phyloP scores from a whole-genome alignment of 2,888 invertebrate species.

The Embidobia sp. region DNA sequence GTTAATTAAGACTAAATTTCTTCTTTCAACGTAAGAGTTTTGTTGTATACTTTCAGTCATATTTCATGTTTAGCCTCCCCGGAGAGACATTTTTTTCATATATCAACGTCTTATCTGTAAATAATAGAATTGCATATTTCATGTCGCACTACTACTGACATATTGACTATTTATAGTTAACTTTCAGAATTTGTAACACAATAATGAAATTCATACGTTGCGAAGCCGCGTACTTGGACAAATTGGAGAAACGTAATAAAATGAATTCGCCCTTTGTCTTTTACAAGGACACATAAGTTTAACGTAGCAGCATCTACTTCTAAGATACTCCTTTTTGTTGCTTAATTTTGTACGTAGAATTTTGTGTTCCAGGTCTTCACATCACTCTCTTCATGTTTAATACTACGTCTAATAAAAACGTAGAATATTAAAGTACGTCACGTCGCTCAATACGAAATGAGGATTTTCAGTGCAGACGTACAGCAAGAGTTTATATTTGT shows the following conservation, averaged over 20 bases:
- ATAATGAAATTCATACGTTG: constrained; percentile 1
- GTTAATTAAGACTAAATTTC: too few relatives aligned
- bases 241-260: constrained; percentile 11
- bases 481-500: constrained; percentile 4
- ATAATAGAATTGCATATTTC: constrained; percentile 29
- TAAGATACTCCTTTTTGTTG: constrained; percentile 7
- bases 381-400: constrained; percentile 10
- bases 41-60: too few relatives aligned
- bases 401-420: constrained; percentile 16
- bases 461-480: constrained; percentile 10
- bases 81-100: too few relatives aligned
- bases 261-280: not conserved
- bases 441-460: constrained; percentile 6
- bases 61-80: too few relatives aligned
- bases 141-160: too few relatives aligned
- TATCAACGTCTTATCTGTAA: constrained; percentile 21
- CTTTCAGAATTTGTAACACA: not conserved
- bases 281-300: constrained; percentile 12
- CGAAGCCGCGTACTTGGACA: not conserved
- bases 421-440: constrained; percentile 15
- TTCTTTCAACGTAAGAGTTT: too few relatives aligned
- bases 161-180: constrained; percentile 20
- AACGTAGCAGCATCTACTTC: constrained; percentile 1
- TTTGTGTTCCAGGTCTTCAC: constrained; percentile 11
- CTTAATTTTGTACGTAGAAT: constrained; percentile 14